Percentiles rank a stretch among this genome's conserved stretches.
Evolutionary conservation across 2,888 invertebrate genomes (phyloP).

Genomic region (Drosophila helvetica): DNA sequence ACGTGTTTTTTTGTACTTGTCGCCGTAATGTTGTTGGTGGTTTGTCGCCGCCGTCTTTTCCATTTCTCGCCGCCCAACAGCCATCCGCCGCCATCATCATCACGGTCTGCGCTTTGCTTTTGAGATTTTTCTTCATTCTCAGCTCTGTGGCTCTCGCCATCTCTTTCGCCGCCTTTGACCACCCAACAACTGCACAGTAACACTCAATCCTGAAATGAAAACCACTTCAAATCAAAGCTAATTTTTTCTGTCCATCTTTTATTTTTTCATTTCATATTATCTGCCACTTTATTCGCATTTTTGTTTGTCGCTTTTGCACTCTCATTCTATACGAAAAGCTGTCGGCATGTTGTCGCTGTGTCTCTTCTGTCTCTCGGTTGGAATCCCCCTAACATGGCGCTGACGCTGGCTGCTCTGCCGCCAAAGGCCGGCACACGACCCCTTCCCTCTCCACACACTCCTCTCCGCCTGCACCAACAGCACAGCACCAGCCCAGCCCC

Average conservation of each 20-base stretch:
- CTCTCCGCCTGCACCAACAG: conserved; percentile 3
- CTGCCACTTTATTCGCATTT: conserved; percentile 65
- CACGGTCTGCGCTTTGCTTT: conserved; percentile 28
- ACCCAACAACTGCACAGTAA: conserved; percentile 29
- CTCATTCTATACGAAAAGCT: conserved; percentile 73
- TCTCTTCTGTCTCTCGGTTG: conserved; percentile 36
- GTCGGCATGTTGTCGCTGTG: conserved; percentile 34
- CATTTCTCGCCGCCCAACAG: conserved; percentile 11
- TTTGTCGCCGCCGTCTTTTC: conserved; percentile 57
- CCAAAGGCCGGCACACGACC: conserved; percentile 75
- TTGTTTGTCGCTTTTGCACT: conserved; percentile 65
- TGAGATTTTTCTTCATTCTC: conserved; percentile 23
- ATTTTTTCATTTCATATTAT: neutral
- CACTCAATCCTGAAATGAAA: neutral
- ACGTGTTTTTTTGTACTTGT: conserved; percentile 77
- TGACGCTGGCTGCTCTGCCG: conserved; percentile 68
- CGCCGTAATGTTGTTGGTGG: conserved; percentile 64
- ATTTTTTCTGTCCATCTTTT: neutral
- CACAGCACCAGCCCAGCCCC: neutral
- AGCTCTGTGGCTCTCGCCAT: conserved; percentile 6
- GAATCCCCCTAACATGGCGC: conserved; percentile 58
- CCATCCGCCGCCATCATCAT: conserved; percentile 20
- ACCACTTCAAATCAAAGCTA: neutral
- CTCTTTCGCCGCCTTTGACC: conserved; percentile 17
- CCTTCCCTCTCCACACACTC: conserved; percentile 21